Percentiles rank a stretch among this genome's conserved stretches.
phyloP scores from a whole-genome alignment of 2,888 invertebrate species.

The Odontocerum albicorne region DNA sequence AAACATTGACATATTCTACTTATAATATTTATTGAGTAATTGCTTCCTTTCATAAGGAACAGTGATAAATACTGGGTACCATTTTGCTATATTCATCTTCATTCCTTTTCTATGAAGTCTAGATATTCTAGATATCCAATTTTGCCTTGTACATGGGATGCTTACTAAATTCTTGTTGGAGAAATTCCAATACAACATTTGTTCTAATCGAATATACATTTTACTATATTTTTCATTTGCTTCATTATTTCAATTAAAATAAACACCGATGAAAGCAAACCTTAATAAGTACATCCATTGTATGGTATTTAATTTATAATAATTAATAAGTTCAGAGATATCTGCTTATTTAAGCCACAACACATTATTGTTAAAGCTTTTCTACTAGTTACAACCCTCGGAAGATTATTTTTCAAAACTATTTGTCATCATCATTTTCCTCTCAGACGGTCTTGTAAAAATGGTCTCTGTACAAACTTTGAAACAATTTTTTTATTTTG shows the following conservation, averaged over 20 bases:
- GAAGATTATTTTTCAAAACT: slow-evolving; percentile 26
- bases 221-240: neutral
- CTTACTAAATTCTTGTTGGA: too few species aligned
- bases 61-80: too few species aligned
- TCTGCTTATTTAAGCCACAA: slow-evolving; percentile 34
- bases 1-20: too few species aligned
- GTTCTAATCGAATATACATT: neutral
- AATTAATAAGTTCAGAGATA: neutral
- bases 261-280: neutral
- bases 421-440: slow-evolving; percentile 17
- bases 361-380: slow-evolving; percentile 34
- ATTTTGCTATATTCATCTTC: too few species aligned
- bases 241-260: neutral
- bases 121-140: too few species aligned
- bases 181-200: neutral
- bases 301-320: slow-evolving; percentile 1
- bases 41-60: too few species aligned
- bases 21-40: too few species aligned
- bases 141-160: too few species aligned
- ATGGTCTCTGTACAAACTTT: neutral
- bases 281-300: neutral
- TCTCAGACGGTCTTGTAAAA: slow-evolving; percentile 22
- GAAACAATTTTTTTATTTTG: too few species aligned
- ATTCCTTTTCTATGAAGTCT: too few species aligned
- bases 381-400: slow-evolving; percentile 32